Base-by-base conservation (phyloP, 2,113 vertebrate species). In the Cyphomyrus discorhynchus region DNA sequence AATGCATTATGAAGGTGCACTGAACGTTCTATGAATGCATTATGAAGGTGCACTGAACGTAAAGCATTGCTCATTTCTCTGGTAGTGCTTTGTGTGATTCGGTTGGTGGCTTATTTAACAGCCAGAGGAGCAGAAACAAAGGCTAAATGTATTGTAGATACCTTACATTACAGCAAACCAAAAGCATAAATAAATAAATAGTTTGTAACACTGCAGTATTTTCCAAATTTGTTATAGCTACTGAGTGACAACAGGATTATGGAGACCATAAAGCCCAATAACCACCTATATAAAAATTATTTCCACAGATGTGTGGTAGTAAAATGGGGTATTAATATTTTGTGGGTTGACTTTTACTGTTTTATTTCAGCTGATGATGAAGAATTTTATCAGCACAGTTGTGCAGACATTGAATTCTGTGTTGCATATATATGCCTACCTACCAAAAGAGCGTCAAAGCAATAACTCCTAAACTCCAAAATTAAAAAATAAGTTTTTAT, bases 351-450 rank as follows among this genome's bases (percentile, higher is more conserved):
- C 82, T 24, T 84, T 84, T 46, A n/a, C 82, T 8, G 39, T 84
- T 84, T 84, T 84, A 84, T 84, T 84, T 84, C 82, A 84, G 82
- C 82, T n/a, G 82, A 84, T 83, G 42, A 83, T 47, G 45, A 46
- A 82, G 35, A 21, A 4, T 84, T 84, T 52, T 21, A 56, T 89
- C 42, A 3, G 17, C 3, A 39, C 70, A 77, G 70, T 77, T 19
- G 35, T 80, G 74, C 35, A 19, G 31, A 80, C 35, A 42, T 42
- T 80, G 74, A 80, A 42, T 80, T 80, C 15, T 42, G 74, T 80
- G 31, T 6, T 39, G 39, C 6, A 35, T 42, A 80, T 17, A 77
- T 77, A 39, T 11, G 10, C 27, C 10, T 70, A 5, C n/a, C 62
- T 31, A 31, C 62, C 62, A 13, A 70, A 70, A 11, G 10, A 70